phyloP scores from a whole-genome alignment of 2,797 vertebrate genomes.

The Cyprinodon diabolis region DNA sequence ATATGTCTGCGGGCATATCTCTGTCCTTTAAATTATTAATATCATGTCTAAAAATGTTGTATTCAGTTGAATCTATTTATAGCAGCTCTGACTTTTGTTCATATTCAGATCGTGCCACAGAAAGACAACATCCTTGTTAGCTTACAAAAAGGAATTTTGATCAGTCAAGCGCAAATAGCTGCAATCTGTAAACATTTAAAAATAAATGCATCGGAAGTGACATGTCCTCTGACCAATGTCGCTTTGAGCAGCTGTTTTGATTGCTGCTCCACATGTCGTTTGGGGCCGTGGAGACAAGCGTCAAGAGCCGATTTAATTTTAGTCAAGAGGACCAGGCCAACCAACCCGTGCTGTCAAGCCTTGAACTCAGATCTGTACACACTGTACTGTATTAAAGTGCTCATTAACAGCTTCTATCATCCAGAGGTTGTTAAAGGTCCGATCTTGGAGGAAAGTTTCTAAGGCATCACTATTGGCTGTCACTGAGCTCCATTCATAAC shows the following conservation, averaged over 20 bases:
- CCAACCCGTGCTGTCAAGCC: constrained; percentile 23
- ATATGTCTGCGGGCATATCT: constrained; percentile 49
- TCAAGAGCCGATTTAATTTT: constrained; percentile 60
- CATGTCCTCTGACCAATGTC: constrained; percentile 34
- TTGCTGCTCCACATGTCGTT: constrained; percentile 47
- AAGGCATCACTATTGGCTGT: constrained; percentile 23
- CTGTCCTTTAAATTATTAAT: constrained; percentile 78
- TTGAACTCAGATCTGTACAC: constrained; percentile 27
- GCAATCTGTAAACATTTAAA: constrained; percentile 23
- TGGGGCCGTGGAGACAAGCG: constrained; percentile 24
- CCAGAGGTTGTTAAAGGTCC: constrained; percentile 20
- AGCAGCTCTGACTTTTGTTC: constrained; percentile 57
- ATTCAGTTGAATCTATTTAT: constrained; percentile 69
- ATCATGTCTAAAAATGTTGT: constrained; percentile 59
- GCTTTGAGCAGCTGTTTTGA: constrained; percentile 50
- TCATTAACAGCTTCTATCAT: constrained; percentile 25
- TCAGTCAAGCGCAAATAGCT: constrained; percentile 34
- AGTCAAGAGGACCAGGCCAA: constrained; percentile 41
- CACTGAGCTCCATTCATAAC: constrained; percentile 44
- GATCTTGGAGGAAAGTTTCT: constrained; percentile 29
- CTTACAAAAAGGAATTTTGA: constrained; percentile 30
- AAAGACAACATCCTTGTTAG: constrained; percentile 40
- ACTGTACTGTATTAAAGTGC: background rate
- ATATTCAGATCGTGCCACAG: constrained; percentile 21
- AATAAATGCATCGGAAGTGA: constrained; percentile 30